Percentiles rank a stretch among this genome's conserved stretches.
These are phyloP conservation scores for Meta bourneti DNA, from an alignment of 2,888 invertebrate species.

Conservation along the genomic window DNA sequence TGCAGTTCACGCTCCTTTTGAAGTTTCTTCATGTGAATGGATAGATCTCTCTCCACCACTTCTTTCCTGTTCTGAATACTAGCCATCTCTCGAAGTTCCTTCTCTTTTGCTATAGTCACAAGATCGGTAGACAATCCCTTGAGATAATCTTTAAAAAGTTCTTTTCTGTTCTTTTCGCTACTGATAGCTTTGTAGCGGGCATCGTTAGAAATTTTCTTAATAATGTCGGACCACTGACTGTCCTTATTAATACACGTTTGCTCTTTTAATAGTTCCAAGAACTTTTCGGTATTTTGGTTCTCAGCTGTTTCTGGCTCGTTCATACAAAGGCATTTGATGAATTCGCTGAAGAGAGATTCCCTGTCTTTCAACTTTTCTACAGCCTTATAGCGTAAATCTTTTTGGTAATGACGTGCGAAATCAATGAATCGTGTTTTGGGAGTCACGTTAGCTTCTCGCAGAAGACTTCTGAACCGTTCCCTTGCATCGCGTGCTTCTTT, in stretches of 20 bases:
- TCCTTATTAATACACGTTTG: not conserved
- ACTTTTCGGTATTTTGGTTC: not conserved
- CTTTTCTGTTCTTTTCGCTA: not conserved
- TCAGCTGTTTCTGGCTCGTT: not conserved
- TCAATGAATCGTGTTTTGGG: conserved; percentile 24
- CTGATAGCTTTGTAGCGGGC: conserved; percentile 31
- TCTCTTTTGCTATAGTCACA: not conserved
- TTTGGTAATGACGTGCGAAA: conserved; percentile 16
- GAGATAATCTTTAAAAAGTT: conserved; percentile 28
- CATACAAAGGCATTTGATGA: not conserved
- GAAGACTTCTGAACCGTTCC: conserved; percentile 19
- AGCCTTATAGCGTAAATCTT: conserved; percentile 51
- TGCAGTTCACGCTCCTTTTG: conserved; percentile 23
- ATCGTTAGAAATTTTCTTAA: conserved; percentile 21
- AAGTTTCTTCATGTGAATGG: conserved; percentile 12
- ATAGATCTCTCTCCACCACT: conserved; percentile 38
- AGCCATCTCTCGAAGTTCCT: conserved; percentile 12
- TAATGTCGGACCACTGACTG: conserved; percentile 42
- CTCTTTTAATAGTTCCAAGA: conserved; percentile 48
- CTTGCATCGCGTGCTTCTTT: conserved; percentile 86
- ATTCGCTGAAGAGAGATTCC: conserved; percentile 31
- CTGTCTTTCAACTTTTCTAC: conserved; percentile 38
- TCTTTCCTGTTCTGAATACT: conserved; percentile 26
- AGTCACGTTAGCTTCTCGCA: conserved; percentile 40
- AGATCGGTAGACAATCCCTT: not conserved